A percentile compares a stretch with the other conserved stretches of the same genome.
Evolutionary conservation across 2,113 vertebrate genomes (phyloP).

Genomic region (Phylloscopus trochilus): DNA sequence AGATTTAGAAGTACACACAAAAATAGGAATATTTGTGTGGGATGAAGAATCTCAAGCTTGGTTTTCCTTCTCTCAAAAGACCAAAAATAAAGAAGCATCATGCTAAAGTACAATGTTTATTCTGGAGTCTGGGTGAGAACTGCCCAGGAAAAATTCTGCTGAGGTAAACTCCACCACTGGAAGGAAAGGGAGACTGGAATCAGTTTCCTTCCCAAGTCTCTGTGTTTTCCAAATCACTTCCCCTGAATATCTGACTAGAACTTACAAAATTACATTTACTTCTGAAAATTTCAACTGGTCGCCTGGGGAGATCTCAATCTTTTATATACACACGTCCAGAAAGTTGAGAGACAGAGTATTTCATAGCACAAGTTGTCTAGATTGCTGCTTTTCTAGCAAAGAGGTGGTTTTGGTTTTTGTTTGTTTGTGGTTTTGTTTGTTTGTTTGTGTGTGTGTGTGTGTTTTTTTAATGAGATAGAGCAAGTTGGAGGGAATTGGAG

Average conservation of each 20-base stretch:
- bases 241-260: neutral
- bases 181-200: neutral
- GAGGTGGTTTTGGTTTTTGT: too few species aligned
- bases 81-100: neutral
- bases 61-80: neutral
- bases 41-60: neutral
- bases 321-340: neutral
- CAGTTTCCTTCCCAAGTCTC: neutral
- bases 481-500: neutral
- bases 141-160: neutral
- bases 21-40: neutral
- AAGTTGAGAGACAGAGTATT: neutral
- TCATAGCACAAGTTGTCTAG: neutral
- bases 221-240: neutral
- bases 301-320: neutral
- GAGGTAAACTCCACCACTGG: neutral
- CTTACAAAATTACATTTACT: neutral
- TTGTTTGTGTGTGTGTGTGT: too few species aligned
- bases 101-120: neutral
- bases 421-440: too few species aligned
- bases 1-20: neutral
- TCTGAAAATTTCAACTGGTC: neutral
- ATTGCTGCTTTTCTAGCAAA: neutral
- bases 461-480: neutral
- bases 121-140: neutral